Percentiles rank a stretch among this genome's conserved stretches.
These are phyloP conservation scores for Rynchops niger DNA, from an alignment of 2,113 vertebrate genomes.

Conservation along the genomic window DNA sequence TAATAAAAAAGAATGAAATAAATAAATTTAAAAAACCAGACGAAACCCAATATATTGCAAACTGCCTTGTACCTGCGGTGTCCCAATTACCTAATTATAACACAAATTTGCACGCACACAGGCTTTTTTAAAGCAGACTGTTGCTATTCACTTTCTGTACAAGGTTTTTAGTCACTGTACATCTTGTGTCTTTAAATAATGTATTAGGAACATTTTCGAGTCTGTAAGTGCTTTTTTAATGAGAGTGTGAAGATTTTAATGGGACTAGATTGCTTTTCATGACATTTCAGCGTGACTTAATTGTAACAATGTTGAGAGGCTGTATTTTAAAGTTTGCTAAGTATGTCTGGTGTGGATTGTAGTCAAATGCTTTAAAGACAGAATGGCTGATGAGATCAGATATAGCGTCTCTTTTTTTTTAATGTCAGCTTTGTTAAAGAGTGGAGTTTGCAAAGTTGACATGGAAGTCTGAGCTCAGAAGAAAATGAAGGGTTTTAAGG, in stretches of 20 bases:
- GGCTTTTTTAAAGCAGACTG: slow-evolving; percentile 66
- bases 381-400: slow-evolving; percentile 71
- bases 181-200: slow-evolving; percentile 88
- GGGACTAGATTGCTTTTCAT: slow-evolving; percentile 86
- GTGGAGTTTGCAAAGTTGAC: not conserved
- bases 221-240: slow-evolving; percentile 88
- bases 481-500: not conserved
- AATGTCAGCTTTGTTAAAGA: slow-evolving; percentile 36
- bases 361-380: slow-evolving; percentile 72
- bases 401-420: slow-evolving; percentile 28
- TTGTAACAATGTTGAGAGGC: slow-evolving; percentile 84
- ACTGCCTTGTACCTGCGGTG: slow-evolving; percentile 68
- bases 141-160: slow-evolving; percentile 72
- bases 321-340: slow-evolving; percentile 84
- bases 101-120: slow-evolving; percentile 59
- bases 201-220: slow-evolving; percentile 85
- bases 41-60: not conserved
- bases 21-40: not conserved
- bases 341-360: slow-evolving; percentile 75
- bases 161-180: slow-evolving; percentile 80
- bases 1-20: not conserved
- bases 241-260: slow-evolving; percentile 88
- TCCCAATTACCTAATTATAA: slow-evolving; percentile 75
- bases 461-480: not conserved
- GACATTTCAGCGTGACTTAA: slow-evolving; percentile 88